A percentile compares a stretch with the other conserved stretches of the same genome.
Evolutionary conservation across 2,888 invertebrate species (phyloP).

Genomic region (Volucella inflata): DNA sequence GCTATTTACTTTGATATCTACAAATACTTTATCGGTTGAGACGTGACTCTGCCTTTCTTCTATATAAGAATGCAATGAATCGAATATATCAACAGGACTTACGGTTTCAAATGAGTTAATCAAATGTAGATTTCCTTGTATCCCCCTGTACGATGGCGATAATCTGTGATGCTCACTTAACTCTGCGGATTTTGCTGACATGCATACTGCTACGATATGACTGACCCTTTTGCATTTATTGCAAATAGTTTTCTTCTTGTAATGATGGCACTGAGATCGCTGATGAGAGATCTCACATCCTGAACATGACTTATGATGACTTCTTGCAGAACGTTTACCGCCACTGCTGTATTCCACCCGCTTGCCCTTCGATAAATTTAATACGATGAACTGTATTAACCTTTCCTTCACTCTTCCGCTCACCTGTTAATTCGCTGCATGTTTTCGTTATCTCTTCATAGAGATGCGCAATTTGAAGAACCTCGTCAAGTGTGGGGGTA

Average conservation of each 20-base stretch:
- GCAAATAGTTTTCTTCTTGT: too few species aligned
- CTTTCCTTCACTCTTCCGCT: too few species aligned
- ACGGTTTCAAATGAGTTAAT: slow-evolving; percentile 26
- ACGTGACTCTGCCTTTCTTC: slow-evolving; percentile 8
- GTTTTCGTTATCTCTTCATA: background rate
- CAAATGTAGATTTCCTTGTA: background rate
- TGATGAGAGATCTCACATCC: too few species aligned
- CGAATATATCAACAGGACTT: slow-evolving; percentile 28
- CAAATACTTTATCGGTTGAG: background rate
- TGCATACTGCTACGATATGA: slow-evolving; percentile 17
- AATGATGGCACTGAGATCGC: too few species aligned
- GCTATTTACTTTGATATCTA: slow-evolving; percentile 4
- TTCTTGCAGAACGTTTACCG: too few species aligned
- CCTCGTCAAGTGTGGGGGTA: slow-evolving; percentile 2
- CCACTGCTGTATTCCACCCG: too few species aligned
- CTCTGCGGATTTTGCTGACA: background rate
- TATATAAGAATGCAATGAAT: slow-evolving; percentile 5
- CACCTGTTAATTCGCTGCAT: too few species aligned
- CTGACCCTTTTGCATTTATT: background rate
- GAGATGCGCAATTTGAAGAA: slow-evolving; percentile 15
- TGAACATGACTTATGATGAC: too few species aligned
- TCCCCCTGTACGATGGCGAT: background rate
- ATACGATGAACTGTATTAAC: too few species aligned
- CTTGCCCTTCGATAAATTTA: too few species aligned
- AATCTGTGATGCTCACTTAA: too few species aligned